Evolutionary conservation across 2,888 invertebrate species (phyloP).

Genomic region (Drosophila conformis): DNA sequence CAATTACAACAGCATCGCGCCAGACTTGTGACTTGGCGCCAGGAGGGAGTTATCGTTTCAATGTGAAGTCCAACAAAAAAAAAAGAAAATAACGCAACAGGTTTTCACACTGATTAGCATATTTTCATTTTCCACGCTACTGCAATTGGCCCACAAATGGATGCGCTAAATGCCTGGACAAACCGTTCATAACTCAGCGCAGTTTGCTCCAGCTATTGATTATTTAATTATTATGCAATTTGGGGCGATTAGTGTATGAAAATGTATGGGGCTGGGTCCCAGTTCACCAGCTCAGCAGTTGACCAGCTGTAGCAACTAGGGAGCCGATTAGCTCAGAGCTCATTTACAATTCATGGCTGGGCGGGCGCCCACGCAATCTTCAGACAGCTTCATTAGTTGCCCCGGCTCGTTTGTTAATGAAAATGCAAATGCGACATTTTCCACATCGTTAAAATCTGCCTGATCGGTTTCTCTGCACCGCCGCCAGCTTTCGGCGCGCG

Average conservation of each 20-base stretch:
- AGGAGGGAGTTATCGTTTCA: conserved; percentile 1
- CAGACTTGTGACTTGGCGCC: background rate
- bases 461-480: conserved; percentile 29
- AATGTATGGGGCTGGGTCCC: conserved; percentile 7
- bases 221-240: conserved; percentile 40
- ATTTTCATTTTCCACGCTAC: conserved; percentile 40
- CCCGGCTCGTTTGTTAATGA: conserved; percentile 13
- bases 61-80: conserved; percentile 14
- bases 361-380: conserved; percentile 31
- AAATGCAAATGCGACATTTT: conserved; percentile 64
- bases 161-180: conserved; percentile 47
- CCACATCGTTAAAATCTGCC: conserved; percentile 45
- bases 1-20: conserved; percentile 27
- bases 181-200: conserved; percentile 16
- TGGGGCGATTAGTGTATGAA: conserved; percentile 10
- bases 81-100: conserved; percentile 27
- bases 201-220: conserved; percentile 5
- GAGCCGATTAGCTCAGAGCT: conserved; percentile 25
- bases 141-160: conserved; percentile 42
- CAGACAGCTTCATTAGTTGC: conserved; percentile 57
- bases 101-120: conserved; percentile 48
- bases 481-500: conserved; percentile 7
- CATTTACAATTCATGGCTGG: conserved; percentile 38
- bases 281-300: background rate
- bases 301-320: conserved; percentile 1